Evolutionary conservation across 92 coral and sea anemone genomes (phyloP).

Genomic region (Ricordea florida): DNA sequence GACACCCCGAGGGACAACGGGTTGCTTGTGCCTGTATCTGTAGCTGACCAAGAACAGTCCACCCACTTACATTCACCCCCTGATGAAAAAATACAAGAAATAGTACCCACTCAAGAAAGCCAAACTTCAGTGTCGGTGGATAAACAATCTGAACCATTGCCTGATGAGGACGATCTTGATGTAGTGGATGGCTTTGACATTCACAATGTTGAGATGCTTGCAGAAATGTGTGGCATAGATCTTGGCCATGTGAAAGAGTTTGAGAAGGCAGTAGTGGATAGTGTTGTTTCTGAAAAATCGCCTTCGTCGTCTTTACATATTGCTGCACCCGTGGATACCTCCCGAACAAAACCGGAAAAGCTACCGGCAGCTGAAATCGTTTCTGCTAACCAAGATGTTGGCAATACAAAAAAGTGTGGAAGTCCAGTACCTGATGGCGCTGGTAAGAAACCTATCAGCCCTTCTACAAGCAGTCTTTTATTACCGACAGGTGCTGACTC

Average conservation of each 20-base stretch:
- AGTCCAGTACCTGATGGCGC: too few species aligned
- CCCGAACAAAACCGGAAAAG: neutral
- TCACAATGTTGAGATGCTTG: conserved; percentile 57
- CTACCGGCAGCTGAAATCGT: neutral
- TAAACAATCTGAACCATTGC: neutral
- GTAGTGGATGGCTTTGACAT: conserved; percentile 37
- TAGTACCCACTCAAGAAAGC: neutral
- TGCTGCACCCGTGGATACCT: neutral
- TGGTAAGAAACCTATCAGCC: neutral
- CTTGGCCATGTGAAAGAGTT: neutral
- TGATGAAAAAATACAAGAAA: neutral
- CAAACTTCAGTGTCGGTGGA: neutral
- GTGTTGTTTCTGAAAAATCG: neutral
- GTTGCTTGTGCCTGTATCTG: neutral
- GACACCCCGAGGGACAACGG: neutral
- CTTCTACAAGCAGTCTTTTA: neutral
- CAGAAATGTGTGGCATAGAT: conserved; percentile 48
- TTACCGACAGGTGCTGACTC: neutral
- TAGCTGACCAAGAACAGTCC: neutral
- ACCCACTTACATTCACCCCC: neutral
- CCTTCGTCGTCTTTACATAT: neutral
- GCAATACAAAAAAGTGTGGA: too few species aligned
- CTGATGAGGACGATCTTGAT: neutral
- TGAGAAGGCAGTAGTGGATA: neutral
- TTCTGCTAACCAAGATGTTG: too few species aligned